Evolutionary conservation across 53 echinoderm and acorn worm genomes (phyloP), one percentile per base, ranked within the genome.

Genomic region (Henricia sp.): DNA sequence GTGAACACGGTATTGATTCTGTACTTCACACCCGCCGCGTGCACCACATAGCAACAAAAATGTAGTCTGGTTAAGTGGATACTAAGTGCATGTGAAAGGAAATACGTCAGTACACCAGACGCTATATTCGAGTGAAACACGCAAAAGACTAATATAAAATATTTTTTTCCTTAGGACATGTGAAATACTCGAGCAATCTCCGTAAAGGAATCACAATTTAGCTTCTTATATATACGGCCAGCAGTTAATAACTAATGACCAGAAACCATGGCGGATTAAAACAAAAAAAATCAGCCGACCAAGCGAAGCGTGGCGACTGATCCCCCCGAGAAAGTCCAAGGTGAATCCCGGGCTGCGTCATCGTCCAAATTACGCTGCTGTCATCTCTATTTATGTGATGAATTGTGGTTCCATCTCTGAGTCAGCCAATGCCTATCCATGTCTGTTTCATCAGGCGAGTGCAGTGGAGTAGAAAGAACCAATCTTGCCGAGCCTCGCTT

Each of bases 201-300:
- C 80, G 64, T 80, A 57, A 80, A 70, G 70, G 28, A 80, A 80
- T 80, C 80, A 80, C 80, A 80, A 80, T 80, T n/a, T n/a, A n/a
- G n/a, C 80, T 80, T 44, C 80, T 80, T 64, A 80, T n/a, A n/a
- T n/a, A n/a, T 80, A 80, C 37, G 80, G 50, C 63, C 48, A 46
- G 80, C 64, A 64, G 80, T 80, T 80, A 80, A 80, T 80, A 80
- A 80, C 80, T 80, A 64, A 80, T 80, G 33, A 62, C 64, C 80
- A 80, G 70, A 80, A 48, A 80, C 48, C 80, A 80, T 80, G 48
- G 62, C 25, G 59, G 39, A 42, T n/a, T n/a, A n/a, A n/a, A n/a
- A n/a, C n/a, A n/a, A n/a, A n/a, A n/a, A n/a, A 26, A 76, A 27
- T 63, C 46, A 46, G 50, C 35, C 55, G 8, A 36, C 26, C 63